Evolutionary conservation across 2,113 vertebrate species (phyloP), one percentile per base, ranked within the genome.

Genomic region (Oncorhynchus mykiss): DNA sequence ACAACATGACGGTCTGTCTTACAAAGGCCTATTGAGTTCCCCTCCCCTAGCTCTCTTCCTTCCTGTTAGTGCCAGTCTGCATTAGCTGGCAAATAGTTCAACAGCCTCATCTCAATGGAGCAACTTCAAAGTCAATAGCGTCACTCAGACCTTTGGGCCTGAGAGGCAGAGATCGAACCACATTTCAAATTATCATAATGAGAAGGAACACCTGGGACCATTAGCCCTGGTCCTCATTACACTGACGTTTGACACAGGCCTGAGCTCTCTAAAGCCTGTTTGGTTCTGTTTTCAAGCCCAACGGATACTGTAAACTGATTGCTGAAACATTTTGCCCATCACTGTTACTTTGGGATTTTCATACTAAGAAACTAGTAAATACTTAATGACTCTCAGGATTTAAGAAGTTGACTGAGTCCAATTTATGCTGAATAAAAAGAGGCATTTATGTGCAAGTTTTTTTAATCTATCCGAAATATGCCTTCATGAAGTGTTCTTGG

Each of bases 131-230:
- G 87, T 80, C 80, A 84, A 78, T 76, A 72, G 77, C 72, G 78
- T 82, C 76, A 68, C 74, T 82, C 83, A 84, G 79, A 79, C 78
- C 84, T 86, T 49, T 71, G 82, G 75, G 77, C 86, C 14, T 11
- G 0, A 75, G 78, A 77, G 78, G 76, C 67, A 0, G 16, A 74
- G 72, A 84, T 87, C 71, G 67, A 83, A 80, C 76, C 65, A 72
- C 83, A 78, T 82, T 84, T 84, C 79, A 86, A 82, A 90, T 85
- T 45, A 81, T 84, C 82, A 77, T 86, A 84, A 88, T 86, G 81
- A 86, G 75, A 71, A 79, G 67, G 75, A 84, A 79, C 86, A 84
- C 79, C 71, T 75, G 84, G 81, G 83, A 81, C 73, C 76, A 13
- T 73, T 67, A 22, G 34, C 6, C 34, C 34, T 34, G 34, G 34